phyloP scores from a whole-genome alignment of 1,140 invertebrate species.

The Cydia amplana region DNA sequence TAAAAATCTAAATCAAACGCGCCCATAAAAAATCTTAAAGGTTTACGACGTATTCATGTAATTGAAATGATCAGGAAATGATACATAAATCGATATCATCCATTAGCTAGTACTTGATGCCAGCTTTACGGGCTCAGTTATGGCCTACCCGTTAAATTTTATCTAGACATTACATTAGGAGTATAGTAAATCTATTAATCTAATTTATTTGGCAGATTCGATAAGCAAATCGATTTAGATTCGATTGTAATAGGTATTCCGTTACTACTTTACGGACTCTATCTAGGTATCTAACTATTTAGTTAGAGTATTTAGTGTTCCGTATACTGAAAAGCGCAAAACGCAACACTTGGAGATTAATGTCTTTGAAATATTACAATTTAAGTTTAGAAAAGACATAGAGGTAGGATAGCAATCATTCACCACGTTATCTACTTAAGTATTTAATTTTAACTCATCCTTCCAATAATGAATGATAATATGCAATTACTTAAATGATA shows the following conservation, averaged over 20 bases:
- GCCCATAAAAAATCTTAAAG: conserved; percentile 51
- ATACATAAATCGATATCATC: conserved; percentile 56
- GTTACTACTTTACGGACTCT: background rate
- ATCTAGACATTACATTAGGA: conserved; percentile 12
- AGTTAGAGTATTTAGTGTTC: background rate
- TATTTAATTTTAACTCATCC: too few species aligned
- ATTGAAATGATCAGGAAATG: conserved; percentile 49
- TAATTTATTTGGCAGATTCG: background rate
- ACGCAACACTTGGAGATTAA: too few species aligned
- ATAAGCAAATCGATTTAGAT: background rate
- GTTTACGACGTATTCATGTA: conserved; percentile 49
- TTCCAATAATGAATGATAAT: too few species aligned
- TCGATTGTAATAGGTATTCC: conserved; percentile 34
- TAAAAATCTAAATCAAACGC: background rate
- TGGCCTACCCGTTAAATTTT: background rate
- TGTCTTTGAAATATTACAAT: too few species aligned
- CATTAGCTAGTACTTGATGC: conserved; percentile 46
- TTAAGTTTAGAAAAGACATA: too few species aligned
- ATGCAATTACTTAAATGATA: too few species aligned
- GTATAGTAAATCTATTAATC: background rate
- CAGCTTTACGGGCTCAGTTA: conserved; percentile 1
- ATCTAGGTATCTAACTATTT: background rate
- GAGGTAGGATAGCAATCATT: too few species aligned
- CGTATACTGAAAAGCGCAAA: too few species aligned
- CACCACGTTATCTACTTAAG: too few species aligned